These are phyloP conservation scores for Drosophila demipolita DNA, from an alignment of 2,888 invertebrate species.

Conservation along the genomic window DNA sequence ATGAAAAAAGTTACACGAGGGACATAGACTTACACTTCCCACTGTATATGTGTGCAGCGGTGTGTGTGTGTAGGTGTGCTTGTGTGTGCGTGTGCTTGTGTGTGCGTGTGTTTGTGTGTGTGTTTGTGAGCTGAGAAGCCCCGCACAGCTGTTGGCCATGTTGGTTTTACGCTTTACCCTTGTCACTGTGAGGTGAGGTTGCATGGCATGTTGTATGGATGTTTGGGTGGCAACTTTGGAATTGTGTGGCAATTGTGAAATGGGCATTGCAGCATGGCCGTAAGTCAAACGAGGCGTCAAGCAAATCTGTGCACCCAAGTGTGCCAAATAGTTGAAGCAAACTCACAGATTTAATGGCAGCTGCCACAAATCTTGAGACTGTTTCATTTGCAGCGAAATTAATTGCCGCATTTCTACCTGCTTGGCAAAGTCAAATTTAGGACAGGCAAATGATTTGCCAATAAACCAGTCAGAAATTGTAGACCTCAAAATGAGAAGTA, in stretches of 20 bases:
- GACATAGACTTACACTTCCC: constrained; percentile 56
- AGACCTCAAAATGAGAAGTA: neutral
- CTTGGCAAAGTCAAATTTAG: constrained; percentile 19
- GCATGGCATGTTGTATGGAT: constrained; percentile 12
- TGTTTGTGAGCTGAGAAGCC: constrained; percentile 57
- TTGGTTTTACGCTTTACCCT: constrained; percentile 64
- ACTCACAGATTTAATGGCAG: constrained; percentile 57
- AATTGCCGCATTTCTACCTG: constrained; percentile 22
- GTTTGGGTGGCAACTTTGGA: neutral
- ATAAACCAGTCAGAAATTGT: neutral
- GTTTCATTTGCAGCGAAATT: constrained; percentile 47
- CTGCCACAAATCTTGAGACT: constrained; percentile 57
- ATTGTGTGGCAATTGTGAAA: constrained; percentile 45
- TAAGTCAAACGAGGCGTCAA: constrained; percentile 69
- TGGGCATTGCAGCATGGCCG: constrained; percentile 63
- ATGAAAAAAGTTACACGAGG: constrained; percentile 81
- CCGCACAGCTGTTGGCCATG: constrained; percentile 69
- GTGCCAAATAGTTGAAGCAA: constrained; percentile 38
- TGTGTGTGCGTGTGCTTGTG: neutral
- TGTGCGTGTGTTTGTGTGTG: constrained; percentile 17
- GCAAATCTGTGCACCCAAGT: constrained; percentile 66
- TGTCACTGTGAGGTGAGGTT: constrained; percentile 38
- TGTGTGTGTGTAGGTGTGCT: constrained; percentile 7
- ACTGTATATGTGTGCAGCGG: constrained; percentile 14
- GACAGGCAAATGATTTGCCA: constrained; percentile 3